Conservation (phyloP, 2,113 vertebrate genomes). For the Pelecanus crispus region DNA sequence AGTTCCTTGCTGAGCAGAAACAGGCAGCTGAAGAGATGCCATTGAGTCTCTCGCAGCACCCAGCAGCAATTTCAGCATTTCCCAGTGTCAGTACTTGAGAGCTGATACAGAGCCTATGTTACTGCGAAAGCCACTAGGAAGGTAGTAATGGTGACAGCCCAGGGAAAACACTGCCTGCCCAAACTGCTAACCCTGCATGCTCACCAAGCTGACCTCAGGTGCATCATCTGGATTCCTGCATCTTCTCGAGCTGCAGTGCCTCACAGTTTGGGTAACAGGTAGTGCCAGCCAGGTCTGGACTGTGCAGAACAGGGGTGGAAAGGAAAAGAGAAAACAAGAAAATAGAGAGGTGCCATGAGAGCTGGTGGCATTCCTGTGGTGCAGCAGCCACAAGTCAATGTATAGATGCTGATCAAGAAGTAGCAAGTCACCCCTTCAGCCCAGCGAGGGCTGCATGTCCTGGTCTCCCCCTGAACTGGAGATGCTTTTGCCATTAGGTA, state of each 20-base stretch:
- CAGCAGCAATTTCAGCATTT: accelerated
- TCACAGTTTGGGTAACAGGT: background rate
- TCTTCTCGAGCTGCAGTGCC: background rate
- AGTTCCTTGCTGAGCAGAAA: background rate
- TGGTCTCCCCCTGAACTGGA: background rate
- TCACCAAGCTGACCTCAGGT: background rate
- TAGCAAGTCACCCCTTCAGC: background rate
- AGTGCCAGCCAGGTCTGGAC: background rate
- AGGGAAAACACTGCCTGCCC: background rate
- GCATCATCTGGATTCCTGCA: no score
- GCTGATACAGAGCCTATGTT: background rate
- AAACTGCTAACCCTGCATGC: background rate
- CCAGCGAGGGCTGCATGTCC: accelerated
- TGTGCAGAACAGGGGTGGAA: background rate
- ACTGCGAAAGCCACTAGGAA: background rate
- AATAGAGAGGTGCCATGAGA: background rate
- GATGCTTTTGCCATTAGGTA: background rate
- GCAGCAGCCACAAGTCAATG: accelerated
- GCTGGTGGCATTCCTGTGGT: background rate
- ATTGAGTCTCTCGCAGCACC: background rate
- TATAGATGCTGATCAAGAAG: background rate
- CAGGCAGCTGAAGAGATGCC: background rate
- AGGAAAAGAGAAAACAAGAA: background rate
- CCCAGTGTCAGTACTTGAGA: background rate
- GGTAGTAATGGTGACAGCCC: background rate